A percentile compares a stretch with the other conserved stretches of the same genome.
Conservation (phyloP, 2,888 invertebrate genomes). For the Mythimna loreyi region DNA sequence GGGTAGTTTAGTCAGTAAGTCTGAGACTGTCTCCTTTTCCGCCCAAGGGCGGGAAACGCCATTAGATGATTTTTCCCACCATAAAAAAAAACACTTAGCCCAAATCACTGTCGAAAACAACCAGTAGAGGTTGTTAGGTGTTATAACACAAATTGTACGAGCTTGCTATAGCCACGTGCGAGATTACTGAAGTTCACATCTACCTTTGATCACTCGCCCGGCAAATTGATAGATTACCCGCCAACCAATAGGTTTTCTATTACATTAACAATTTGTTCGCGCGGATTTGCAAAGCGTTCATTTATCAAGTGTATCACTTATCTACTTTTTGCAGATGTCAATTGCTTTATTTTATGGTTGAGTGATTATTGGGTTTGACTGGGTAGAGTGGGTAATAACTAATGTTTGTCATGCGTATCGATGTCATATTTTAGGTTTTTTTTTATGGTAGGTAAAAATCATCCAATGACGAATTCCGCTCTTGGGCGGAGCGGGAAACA, state of each 20-base stretch:
- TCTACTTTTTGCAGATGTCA: conserved; percentile 39
- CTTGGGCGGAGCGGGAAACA: too few relatives aligned
- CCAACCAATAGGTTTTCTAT: conserved; percentile 55
- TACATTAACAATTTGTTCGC: conserved; percentile 42
- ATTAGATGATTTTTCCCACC: too few relatives aligned
- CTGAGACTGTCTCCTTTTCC: too few relatives aligned
- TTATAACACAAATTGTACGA: conserved; percentile 58
- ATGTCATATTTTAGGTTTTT: neutral
- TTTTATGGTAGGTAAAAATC: too few relatives aligned
- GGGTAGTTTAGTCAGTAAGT: too few relatives aligned
- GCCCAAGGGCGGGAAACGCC: too few relatives aligned
- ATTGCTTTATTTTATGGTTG: neutral
- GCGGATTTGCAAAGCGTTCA: conserved; percentile 35
- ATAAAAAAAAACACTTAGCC: too few relatives aligned
- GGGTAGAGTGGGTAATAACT: neutral
- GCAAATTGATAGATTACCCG: conserved; percentile 75
- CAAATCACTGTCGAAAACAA: conserved; percentile 18
- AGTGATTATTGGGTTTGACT: conserved; percentile 3
- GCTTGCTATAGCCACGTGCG: conserved; percentile 49
- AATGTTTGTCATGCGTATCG: neutral
- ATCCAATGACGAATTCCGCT: too few relatives aligned
- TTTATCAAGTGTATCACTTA: conserved; percentile 38
- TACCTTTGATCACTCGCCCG: conserved; percentile 78
- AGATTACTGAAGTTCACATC: conserved; percentile 66
- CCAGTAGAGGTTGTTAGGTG: conserved; percentile 48